These are phyloP conservation scores for Hippocampus kuda DNA, from an alignment of 2,797 vertebrate genomes.

Conservation along the genomic window DNA sequence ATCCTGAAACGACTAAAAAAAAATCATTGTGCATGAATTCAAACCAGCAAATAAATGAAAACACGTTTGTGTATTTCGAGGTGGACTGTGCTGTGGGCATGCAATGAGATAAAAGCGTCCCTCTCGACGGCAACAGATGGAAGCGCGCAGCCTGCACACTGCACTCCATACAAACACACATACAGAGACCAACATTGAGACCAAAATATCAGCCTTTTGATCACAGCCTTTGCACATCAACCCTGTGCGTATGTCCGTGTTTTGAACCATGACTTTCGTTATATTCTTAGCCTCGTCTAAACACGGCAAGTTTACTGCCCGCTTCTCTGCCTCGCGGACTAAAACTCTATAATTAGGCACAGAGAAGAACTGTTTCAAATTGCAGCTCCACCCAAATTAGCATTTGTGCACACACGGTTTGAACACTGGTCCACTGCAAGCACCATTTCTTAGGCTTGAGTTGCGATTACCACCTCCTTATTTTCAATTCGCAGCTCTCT, in stretches of 20 bases:
- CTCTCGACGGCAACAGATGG: constrained; percentile 49
- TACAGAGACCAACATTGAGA: constrained; percentile 9
- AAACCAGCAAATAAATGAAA: not conserved
- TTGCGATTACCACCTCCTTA: not conserved
- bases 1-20: not conserved
- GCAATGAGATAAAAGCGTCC: constrained; percentile 20
- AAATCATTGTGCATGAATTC: not conserved
- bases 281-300: constrained; percentile 45
- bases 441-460: not conserved
- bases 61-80: not conserved
- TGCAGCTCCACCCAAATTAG: constrained; percentile 48
- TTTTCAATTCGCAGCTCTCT: too few relatives aligned
- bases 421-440: not conserved
- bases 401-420: constrained; percentile 21
- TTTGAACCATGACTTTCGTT: constrained; percentile 25
- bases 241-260: constrained; percentile 18
- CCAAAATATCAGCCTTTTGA: constrained; percentile 1
- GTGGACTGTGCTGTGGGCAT: not conserved
- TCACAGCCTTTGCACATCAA: not conserved
- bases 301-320: constrained; percentile 23
- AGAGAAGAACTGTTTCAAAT: constrained; percentile 37
- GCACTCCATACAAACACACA: constrained; percentile 10
- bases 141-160: constrained; percentile 53
- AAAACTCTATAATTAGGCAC: constrained; percentile 32
- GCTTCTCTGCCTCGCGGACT: constrained; percentile 22